Base-by-base conservation (phyloP, 2,888 invertebrate species). In the Eumacrocentrus americanus region DNA sequence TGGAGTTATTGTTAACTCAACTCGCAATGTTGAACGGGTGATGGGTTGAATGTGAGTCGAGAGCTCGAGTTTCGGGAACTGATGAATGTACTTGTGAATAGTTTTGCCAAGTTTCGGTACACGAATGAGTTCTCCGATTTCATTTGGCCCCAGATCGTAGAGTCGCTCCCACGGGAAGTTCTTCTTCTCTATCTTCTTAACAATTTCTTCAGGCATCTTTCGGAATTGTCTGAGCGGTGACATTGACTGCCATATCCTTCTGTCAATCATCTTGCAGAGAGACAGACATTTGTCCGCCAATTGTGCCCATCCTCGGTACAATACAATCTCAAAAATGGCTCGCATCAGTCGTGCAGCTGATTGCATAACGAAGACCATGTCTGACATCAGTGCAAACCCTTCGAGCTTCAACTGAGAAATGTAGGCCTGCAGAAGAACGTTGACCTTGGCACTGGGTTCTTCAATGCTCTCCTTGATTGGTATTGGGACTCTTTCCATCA, bases 181-280 rank as follows among this genome's bases (percentile, higher is more conserved):
- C 72, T 99, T 99, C 86, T 99, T 99, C 78, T 99, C 99, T 22
- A 99, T 89, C 78, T 98, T 98, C 77, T 96, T 94, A 6, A 98
- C 90, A 14, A 95, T 91, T 83, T 98, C 98, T 75, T 95, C 96
- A 0, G 95, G 98, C 88, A 98, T 96, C 80, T 97, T 98, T 67
- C 93, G 88, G 78, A 99, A 99, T 80, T 99, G 99, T 11, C 99
- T 83, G 11, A 99, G 83, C 1, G 99, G 99, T 1, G 96, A 97
- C 97, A 99, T 97, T 0, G 97, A 97, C 81, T 98, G 98, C 99
- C 99, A 99, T 97, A 98, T 98, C 29, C 98, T 86, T 0, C 95
- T 88, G 79, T 98, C 97, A 62, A 99, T 95, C 98, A 99, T 99
- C 82, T 99, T 99, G 82, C 98, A 98, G 4, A 99, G 85, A 0